These are phyloP conservation scores for Euclidia mi DNA, from an alignment of 2,888 invertebrate genomes.

Conservation along the genomic window DNA sequence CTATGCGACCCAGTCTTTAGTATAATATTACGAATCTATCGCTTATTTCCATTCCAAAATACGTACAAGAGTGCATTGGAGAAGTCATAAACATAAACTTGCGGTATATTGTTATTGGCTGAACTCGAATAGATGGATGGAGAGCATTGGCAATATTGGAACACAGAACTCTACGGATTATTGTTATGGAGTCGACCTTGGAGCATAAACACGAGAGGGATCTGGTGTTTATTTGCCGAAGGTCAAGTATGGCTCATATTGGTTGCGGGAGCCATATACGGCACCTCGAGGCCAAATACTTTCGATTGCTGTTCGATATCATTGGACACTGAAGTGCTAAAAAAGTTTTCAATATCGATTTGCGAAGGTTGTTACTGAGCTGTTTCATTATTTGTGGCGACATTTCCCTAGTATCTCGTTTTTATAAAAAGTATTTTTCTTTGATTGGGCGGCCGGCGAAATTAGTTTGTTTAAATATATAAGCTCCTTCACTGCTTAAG, in stretches of 20 bases:
- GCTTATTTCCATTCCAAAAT: neutral
- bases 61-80: neutral
- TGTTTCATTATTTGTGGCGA: no score
- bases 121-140: neutral
- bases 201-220: constrained; percentile 1
- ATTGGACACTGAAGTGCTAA: neutral
- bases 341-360: no score
- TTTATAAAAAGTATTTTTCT: no score
- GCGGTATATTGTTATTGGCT: constrained; percentile 8
- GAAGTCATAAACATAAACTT: constrained; percentile 2
- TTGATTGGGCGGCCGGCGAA: no score
- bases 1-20: no score
- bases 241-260: neutral
- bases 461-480: no score
- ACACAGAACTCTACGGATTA: constrained; percentile 21
- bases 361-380: no score
- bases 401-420: no score
- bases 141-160: neutral
- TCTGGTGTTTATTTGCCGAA: neutral
- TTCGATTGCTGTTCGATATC: neutral
- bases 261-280: neutral
- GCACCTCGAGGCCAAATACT: neutral
- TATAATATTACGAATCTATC: neutral
- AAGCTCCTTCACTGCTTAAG: no score
- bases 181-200: neutral